Base-by-base conservation (phyloP, 1,140 invertebrate species). In the Melipona quadrifasciata region DNA sequence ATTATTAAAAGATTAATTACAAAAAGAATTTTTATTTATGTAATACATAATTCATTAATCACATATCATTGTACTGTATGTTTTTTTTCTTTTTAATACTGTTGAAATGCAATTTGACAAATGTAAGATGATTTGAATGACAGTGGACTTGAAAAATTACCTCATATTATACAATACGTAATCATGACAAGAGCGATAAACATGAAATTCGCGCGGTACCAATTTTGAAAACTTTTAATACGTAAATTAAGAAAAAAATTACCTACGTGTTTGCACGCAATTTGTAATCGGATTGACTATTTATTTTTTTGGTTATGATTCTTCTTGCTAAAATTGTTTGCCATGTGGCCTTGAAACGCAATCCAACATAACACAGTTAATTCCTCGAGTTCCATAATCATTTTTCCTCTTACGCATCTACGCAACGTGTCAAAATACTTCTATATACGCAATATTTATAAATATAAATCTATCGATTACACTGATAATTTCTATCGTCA, bases 271-370 rank as follows among this genome's bases (percentile, higher is more conserved):
- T 31, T 31, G 31, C 31, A 31, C 31, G 31, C n/a, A 84, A 71
- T 16, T 24, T 17, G 17, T 61, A 83, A 71, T 70, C 16, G 21
- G 34, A 34, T 84, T 34, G 39, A 58, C 24, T 71, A 71, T 27
- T 24, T 17, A 79, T 79, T 53, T 86, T 82, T 80, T 80, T 84
- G 68, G 78, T 67, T 80, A 84, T 11, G 47, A 73, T 67, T 80
- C 51, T 82, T 57, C 78, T 55, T 65, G 16, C n/a, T 74, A 76
- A 80, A 73, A 85, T 80, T 79, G 39, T 81, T 72, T 67, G 76
- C 47, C 31, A 10, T 27, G 70, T 82, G 84, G 84, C 81, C 84
- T 87, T 87, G 55, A 72, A 76, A 85, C 47, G 31, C 31, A 67
- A 84, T 67, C 70, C 58, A 79, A 78, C 58, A 19, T 78, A 64